Evolutionary conservation across 2,797 vertebrate species (phyloP).

Genomic region (Cynopterus sphinx): DNA sequence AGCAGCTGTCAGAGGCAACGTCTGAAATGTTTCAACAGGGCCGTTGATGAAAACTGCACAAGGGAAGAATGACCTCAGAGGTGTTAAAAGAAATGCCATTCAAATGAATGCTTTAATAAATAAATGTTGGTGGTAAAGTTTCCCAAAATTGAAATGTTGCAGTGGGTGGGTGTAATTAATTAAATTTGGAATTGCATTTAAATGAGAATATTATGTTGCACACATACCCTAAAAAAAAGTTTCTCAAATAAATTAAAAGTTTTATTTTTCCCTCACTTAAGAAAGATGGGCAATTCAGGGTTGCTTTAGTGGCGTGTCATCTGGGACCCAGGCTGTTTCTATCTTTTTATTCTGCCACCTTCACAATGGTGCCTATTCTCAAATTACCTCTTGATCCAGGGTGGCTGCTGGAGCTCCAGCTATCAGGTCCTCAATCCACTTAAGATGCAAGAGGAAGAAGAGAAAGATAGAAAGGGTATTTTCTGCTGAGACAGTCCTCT

Average conservation of each 20-base stretch:
- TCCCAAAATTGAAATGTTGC: neutral
- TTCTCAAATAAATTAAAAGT: neutral
- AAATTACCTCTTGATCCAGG: neutral
- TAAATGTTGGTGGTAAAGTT: neutral
- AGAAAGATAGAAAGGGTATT: neutral
- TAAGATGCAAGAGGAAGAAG: neutral
- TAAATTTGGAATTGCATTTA: slow-evolving; percentile 26
- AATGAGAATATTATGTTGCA: neutral
- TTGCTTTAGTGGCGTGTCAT: neutral
- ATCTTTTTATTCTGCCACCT: neutral
- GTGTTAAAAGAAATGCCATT: slow-evolving; percentile 18
- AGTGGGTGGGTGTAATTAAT: neutral
- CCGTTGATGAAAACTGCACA: neutral
- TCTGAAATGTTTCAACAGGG: neutral
- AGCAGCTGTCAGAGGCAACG: slow-evolving; percentile 11
- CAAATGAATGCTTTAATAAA: neutral
- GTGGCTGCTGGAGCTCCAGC: neutral
- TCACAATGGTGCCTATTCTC: neutral
- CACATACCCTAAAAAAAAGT: neutral
- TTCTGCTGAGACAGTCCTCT: neutral
- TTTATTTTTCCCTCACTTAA: neutral
- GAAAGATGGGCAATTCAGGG: neutral
- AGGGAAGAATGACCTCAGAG: neutral
- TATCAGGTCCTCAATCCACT: neutral
- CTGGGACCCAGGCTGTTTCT: neutral